A percentile compares a stretch with the other conserved stretches of the same genome.
Evolutionary conservation across 1,140 invertebrate species (phyloP).

Genomic region (Panagrolaimus sp.): DNA sequence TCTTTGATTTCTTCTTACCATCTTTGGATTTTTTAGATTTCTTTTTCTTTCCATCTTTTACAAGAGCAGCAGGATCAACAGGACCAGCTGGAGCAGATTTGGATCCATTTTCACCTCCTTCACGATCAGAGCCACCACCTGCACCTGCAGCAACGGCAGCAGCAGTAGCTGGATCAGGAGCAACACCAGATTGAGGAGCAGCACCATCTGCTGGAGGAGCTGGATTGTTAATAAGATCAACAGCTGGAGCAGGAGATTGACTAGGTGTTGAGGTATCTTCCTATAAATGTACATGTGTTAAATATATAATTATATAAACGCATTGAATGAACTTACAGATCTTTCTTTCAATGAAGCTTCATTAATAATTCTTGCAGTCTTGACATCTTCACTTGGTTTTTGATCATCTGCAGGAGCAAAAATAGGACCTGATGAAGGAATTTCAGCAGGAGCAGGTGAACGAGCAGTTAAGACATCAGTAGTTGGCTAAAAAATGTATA

Average conservation of each 20-base stretch:
- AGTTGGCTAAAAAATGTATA: too few species aligned
- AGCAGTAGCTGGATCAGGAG: not conserved
- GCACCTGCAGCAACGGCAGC: not conserved
- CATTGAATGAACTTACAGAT: too few species aligned
- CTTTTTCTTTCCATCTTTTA: not conserved
- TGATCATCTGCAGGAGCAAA: not conserved
- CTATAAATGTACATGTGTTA: too few species aligned
- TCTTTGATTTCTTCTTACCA: too few species aligned
- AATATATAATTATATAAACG: too few species aligned
- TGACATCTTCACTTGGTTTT: not conserved
- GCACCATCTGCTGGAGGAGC: not conserved
- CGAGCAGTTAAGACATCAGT: too few species aligned
- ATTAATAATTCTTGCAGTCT: not conserved
- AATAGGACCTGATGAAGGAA: too few species aligned
- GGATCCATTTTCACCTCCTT: too few species aligned
- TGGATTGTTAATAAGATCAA: not conserved
- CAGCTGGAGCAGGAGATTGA: not conserved
- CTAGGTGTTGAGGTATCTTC: not conserved
- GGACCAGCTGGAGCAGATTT: not conserved
- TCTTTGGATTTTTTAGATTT: too few species aligned
- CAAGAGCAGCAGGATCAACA: slow-evolving; percentile 6
- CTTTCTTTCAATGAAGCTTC: not conserved
- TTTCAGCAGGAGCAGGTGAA: too few species aligned
- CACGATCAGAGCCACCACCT: not conserved
- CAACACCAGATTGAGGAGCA: not conserved